phyloP scores from a whole-genome alignment of 2,113 vertebrate genomes.

The Heteronetta atricapilla region DNA sequence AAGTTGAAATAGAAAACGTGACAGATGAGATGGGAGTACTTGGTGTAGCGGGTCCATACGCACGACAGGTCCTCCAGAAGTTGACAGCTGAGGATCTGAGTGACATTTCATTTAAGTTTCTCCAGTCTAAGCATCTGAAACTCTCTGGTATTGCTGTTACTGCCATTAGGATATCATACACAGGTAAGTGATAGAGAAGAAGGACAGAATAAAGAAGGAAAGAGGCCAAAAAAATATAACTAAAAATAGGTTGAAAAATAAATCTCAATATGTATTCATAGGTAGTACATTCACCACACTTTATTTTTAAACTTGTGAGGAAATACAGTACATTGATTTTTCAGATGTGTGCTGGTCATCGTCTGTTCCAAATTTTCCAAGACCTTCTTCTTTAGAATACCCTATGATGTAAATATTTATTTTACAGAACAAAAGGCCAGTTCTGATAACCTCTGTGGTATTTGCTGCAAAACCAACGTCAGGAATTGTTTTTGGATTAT shows the following conservation, averaged over 20 bases:
- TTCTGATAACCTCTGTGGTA: constrained; percentile 55
- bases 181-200: constrained; percentile 77
- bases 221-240: not conserved
- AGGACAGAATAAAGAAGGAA: not conserved
- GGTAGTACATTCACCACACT: not conserved
- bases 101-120: constrained; percentile 88
- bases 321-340: not conserved
- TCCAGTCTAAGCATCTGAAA: constrained; percentile 85
- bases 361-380: constrained; percentile 16
- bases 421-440: constrained; percentile 54
- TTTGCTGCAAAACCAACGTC: constrained; percentile 41
- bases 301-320: not conserved
- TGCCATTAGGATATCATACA: constrained; percentile 95
- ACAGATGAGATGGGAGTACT: constrained; percentile 91
- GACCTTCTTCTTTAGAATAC: constrained; percentile 27
- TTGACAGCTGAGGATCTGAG: constrained; percentile 88
- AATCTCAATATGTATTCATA: not conserved
- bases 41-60: constrained; percentile 87
- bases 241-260: not conserved
- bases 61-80: constrained; percentile 91
- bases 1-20: constrained; percentile 86
- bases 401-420: constrained; percentile 38
- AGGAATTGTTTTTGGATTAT: constrained; percentile 40
- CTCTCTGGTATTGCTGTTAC: constrained; percentile 81
- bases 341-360: not conserved